Evolutionary conservation across 2,797 vertebrate species (phyloP).

Genomic region (Eulemur mongoz): DNA sequence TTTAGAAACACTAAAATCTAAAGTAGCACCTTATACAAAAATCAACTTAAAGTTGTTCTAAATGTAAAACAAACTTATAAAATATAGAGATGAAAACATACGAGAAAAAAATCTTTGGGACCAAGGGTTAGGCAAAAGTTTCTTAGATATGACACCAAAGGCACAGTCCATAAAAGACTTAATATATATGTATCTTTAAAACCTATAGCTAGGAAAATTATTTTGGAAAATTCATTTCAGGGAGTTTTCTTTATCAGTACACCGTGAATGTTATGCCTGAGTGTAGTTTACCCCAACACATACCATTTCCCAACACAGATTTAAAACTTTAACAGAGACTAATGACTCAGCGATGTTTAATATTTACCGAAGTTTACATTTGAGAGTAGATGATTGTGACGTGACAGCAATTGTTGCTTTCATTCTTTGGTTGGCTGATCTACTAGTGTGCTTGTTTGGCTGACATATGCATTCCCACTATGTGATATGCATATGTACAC

Average conservation of each 20-base stretch:
- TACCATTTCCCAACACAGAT: background rate
- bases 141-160: too few species aligned
- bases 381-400: background rate
- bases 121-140: too few species aligned
- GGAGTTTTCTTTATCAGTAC: background rate
- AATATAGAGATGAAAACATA: too few species aligned
- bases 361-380: background rate
- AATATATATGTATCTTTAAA: too few species aligned
- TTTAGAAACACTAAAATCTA: too few species aligned
- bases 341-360: slow-evolving; percentile 1
- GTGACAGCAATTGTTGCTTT: background rate
- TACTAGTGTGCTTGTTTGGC: background rate
- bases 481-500: background rate
- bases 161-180: too few species aligned
- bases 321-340: background rate
- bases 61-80: too few species aligned
- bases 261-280: background rate
- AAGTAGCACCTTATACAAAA: too few species aligned
- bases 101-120: too few species aligned
- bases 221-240: slow-evolving; percentile 1
- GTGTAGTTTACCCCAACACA: background rate
- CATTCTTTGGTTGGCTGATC: background rate
- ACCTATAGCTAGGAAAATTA: background rate
- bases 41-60: too few species aligned
- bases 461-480: background rate